A percentile compares a stretch with the other conserved stretches of the same genome.
Evolutionary conservation across 2,113 vertebrate genomes (phyloP).

Genomic region (Muntiacus reevesi): DNA sequence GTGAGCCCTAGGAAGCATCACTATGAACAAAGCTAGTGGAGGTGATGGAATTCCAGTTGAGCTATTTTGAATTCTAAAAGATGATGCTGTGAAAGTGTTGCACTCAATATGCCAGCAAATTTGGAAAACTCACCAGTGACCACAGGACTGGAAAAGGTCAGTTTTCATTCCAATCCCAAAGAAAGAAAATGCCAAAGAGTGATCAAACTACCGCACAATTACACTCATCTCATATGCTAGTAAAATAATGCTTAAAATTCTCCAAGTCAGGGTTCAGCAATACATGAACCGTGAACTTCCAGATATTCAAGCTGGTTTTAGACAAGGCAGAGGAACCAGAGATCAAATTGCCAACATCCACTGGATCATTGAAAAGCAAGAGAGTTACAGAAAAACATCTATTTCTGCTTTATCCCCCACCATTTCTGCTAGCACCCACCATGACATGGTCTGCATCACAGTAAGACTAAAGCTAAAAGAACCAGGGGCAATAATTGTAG

Average conservation of each 20-base stretch:
- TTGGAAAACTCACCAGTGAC: background rate
- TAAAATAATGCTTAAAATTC: background rate
- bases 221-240: background rate
- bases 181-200: background rate
- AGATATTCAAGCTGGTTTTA: background rate
- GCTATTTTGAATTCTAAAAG: background rate
- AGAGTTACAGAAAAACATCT: background rate
- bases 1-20: background rate
- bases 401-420: background rate
- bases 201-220: background rate
- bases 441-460: background rate
- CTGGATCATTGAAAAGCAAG: background rate
- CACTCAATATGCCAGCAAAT: background rate
- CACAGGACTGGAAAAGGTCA: background rate
- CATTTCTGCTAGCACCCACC: background rate
- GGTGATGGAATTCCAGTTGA: background rate
- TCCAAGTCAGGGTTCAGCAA: background rate
- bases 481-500: background rate
- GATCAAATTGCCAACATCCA: background rate
- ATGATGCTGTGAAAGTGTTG: background rate
- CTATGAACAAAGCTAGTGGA: background rate
- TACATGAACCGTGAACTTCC: background rate
- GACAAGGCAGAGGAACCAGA: background rate
- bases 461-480: background rate
- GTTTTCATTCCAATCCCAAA: background rate